Conservation (phyloP, 2,888 invertebrate genomes). For the Coelinius sp. region DNA sequence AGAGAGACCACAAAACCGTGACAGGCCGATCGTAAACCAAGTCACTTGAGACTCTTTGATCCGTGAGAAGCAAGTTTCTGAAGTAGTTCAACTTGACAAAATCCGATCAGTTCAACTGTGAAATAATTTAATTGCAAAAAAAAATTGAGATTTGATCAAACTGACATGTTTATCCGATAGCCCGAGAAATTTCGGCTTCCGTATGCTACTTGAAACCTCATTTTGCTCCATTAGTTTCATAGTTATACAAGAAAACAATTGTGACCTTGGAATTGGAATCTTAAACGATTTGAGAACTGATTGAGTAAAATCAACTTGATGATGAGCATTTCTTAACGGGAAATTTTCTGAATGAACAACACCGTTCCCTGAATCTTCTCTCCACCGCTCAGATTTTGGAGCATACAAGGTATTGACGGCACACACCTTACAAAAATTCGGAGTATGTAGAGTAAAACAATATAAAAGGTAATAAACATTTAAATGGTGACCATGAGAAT, state of each 20-base stretch:
- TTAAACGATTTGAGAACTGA: background rate
- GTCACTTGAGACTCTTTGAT: slow-evolving; percentile 15
- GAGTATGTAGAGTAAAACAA: too few species aligned
- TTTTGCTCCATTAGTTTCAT: background rate
- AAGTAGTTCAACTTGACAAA: slow-evolving; percentile 3
- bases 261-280: background rate
- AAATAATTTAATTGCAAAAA: slow-evolving; percentile 4
- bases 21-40: slow-evolving; percentile 17
- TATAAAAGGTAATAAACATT: too few species aligned
- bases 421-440: too few species aligned
- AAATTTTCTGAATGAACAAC: too few species aligned
- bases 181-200: background rate
- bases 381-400: too few species aligned
- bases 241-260: background rate
- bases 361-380: too few species aligned
- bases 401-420: too few species aligned
- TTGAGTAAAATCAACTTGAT: too few species aligned
- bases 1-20: slow-evolving; percentile 12
- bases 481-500: too few species aligned
- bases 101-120: background rate
- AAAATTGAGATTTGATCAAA: background rate
- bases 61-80: slow-evolving; percentile 15
- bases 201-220: background rate
- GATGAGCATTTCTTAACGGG: too few species aligned
- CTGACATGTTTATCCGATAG: background rate